Evolutionary conservation across 2,888 invertebrate species (phyloP).

Genomic region (Oxyscelio sp.): DNA sequence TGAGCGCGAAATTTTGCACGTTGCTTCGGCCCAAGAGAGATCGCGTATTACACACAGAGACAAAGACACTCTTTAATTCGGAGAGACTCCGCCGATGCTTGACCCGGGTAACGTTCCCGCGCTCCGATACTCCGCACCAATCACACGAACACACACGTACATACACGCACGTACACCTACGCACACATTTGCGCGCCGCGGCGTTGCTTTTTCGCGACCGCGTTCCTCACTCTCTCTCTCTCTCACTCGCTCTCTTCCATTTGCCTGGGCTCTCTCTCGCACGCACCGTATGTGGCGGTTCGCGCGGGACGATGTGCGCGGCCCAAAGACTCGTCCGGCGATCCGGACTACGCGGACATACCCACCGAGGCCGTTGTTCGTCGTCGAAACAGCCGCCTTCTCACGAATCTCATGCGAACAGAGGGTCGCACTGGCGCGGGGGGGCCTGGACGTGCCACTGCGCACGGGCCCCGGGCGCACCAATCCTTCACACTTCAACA

Average conservation of each 20-base stretch:
- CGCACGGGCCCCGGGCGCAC: slow-evolving; percentile 56
- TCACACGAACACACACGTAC: too few relatives aligned
- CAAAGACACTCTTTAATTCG: neutral
- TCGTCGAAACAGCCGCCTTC: slow-evolving; percentile 78
- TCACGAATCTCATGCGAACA: slow-evolving; percentile 81
- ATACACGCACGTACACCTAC: too few relatives aligned
- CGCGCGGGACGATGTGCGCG: slow-evolving; percentile 57
- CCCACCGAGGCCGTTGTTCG: slow-evolving; percentile 84
- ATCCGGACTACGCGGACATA: slow-evolving; percentile 79
- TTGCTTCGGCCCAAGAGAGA: slow-evolving; percentile 14
- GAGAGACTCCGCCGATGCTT: neutral
- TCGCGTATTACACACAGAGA: neutral
- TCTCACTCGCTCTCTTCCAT: too few relatives aligned
- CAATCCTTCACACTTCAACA: slow-evolving; percentile 40
- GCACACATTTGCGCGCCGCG: neutral
- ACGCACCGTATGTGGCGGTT: slow-evolving; percentile 62
- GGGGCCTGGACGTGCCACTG: slow-evolving; percentile 22
- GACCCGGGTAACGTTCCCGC: too few relatives aligned
- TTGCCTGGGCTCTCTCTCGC: slow-evolving; percentile 39
- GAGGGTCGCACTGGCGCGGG: slow-evolving; percentile 54
- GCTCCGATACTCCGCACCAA: too few relatives aligned
- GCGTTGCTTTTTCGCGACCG: neutral
- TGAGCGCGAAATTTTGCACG: slow-evolving; percentile 4
- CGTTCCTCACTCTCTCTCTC: too few relatives aligned
- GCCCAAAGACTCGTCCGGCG: neutral